Evolutionary conservation across 2,113 vertebrate genomes (phyloP).

Genomic region (Ophiodon elongatus): DNA sequence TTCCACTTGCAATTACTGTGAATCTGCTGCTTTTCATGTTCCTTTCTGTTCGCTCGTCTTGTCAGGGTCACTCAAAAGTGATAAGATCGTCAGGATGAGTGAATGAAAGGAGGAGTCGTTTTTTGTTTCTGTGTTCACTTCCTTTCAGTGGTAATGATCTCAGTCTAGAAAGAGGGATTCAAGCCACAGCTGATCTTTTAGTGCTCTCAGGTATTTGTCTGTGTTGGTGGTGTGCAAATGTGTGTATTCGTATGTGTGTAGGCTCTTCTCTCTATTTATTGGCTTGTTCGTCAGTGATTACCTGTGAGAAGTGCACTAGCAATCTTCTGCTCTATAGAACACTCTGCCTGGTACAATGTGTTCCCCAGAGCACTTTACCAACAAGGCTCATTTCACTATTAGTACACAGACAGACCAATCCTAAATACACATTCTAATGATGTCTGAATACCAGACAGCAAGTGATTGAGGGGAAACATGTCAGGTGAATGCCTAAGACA

Average conservation of each 20-base stretch:
- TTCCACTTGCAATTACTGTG: conserved; percentile 34
- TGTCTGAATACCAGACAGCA: conserved; percentile 2
- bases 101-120: conserved; percentile 42
- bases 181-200: conserved; percentile 29
- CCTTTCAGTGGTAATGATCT: conserved; percentile 39
- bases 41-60: conserved; percentile 25
- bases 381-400: conserved; percentile 37
- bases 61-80: conserved; percentile 57
- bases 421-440: conserved; percentile 17
- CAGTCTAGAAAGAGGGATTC: conserved; percentile 18
- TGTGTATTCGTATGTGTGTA: conserved; percentile 1
- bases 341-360: conserved; percentile 48
- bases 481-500: conserved; percentile 2
- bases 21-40: conserved; percentile 54
- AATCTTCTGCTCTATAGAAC: conserved; percentile 59
- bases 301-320: conserved; percentile 49
- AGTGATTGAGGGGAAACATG: not conserved
- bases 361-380: conserved; percentile 53
- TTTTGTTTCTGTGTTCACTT: conserved; percentile 38
- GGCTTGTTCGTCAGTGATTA: conserved; percentile 54
- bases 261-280: conserved; percentile 25
- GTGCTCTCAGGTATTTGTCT: conserved; percentile 13
- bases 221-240: not conserved
- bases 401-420: conserved; percentile 40
- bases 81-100: conserved; percentile 42